Percentiles rank a stretch among this genome's conserved stretches.
These are phyloP conservation scores for Aphelinus atriplicis DNA, from an alignment of 1,140 invertebrate species.

Conservation along the genomic window DNA sequence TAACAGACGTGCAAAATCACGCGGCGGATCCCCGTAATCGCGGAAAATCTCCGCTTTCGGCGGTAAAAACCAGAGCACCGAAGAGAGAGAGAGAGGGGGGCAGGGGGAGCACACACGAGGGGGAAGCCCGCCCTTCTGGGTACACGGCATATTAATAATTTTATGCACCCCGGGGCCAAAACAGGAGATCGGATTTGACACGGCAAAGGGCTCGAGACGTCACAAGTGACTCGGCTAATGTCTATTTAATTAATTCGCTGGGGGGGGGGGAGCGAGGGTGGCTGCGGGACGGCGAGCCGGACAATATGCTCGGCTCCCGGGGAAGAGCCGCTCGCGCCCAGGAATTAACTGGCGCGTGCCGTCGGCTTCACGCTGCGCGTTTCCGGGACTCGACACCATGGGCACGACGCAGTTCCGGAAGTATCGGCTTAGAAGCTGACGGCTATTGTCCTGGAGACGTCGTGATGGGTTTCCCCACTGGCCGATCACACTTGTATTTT, in stretches of 20 bases:
- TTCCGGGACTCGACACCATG: background rate
- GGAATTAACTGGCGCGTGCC: background rate
- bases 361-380: background rate
- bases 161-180: slow-evolving; percentile 57
- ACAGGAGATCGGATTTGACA: slow-evolving; percentile 50
- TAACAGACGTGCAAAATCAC: slow-evolving; percentile 9
- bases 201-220: slow-evolving; percentile 44
- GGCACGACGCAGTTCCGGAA: too few species aligned
- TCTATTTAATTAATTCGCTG: slow-evolving; percentile 61
- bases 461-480: too few species aligned
- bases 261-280: background rate
- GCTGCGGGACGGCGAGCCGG: background rate
- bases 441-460: too few species aligned
- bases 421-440: background rate
- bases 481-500: too few species aligned
- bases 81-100: slow-evolving; percentile 32
- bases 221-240: slow-evolving; percentile 59
- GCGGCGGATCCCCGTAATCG: slow-evolving; percentile 33
- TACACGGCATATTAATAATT: slow-evolving; percentile 57
- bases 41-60: slow-evolving; percentile 48
- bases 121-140: background rate
- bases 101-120: background rate
- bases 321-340: background rate
- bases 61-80: background rate
- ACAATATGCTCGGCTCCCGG: slow-evolving; percentile 15